phyloP scores from a whole-genome alignment of 2,113 vertebrate genomes.

The Centropus bengalensis region DNA sequence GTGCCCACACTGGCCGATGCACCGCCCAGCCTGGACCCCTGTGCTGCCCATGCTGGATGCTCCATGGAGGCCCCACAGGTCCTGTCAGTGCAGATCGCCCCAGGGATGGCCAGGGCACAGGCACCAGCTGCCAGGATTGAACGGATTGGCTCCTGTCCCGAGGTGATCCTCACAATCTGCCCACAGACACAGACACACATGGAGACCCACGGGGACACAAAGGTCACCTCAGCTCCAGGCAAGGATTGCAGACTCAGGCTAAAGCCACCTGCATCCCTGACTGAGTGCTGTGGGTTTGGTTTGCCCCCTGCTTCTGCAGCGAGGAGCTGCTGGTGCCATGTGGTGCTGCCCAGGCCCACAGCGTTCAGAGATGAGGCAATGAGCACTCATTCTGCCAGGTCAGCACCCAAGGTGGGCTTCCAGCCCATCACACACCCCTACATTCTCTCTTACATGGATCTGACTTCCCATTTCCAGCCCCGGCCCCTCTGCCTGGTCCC shows the following conservation, averaged over 20 bases:
- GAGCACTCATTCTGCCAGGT: not conserved
- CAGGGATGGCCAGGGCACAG: no score
- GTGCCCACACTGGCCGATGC: not conserved
- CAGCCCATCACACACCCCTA: not conserved
- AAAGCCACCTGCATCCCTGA: not conserved
- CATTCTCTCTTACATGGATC: accelerated
- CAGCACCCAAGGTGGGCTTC: not conserved
- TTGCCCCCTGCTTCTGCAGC: not conserved
- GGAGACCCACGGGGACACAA: not conserved
- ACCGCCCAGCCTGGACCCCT: not conserved
- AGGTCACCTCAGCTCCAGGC: not conserved
- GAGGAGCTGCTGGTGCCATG: not conserved
- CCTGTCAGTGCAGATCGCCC: not conserved
- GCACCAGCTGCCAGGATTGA: not conserved
- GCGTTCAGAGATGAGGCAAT: not conserved
- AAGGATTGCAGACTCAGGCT: not conserved
- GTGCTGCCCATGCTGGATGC: no score
- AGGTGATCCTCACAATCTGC: not conserved
- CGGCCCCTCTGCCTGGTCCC: no score
- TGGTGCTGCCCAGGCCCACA: not conserved
- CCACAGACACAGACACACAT: not conserved
- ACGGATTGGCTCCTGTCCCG: not conserved
- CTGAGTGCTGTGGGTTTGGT: accelerated
- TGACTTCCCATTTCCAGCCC: not conserved
- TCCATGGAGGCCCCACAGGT: not conserved